Percentiles rank a stretch among this genome's conserved stretches.
phyloP scores from a whole-genome alignment of 2,888 invertebrate genomes.

The Idaea dimidiata region DNA sequence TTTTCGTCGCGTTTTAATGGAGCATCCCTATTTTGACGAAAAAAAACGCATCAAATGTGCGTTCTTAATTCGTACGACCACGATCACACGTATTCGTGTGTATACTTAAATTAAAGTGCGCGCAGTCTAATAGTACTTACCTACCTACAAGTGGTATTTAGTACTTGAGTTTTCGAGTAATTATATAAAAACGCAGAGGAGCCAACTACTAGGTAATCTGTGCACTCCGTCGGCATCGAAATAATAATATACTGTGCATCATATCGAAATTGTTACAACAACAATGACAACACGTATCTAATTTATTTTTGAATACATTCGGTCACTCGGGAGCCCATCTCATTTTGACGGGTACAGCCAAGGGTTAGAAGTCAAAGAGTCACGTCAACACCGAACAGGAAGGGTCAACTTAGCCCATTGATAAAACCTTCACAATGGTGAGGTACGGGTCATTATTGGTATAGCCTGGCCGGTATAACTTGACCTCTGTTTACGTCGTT shows the following conservation, averaged over 20 bases:
- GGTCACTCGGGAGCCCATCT: slow-evolving; percentile 11
- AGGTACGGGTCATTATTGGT: slow-evolving; percentile 35
- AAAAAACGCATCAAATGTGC: no score
- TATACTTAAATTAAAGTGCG: no score
- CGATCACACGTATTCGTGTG: no score
- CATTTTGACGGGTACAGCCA: slow-evolving; percentile 16
- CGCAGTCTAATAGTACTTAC: no score
- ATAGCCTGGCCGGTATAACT: slow-evolving; percentile 19
- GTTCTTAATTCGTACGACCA: no score
- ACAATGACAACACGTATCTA: slow-evolving; percentile 7
- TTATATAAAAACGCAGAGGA: no score
- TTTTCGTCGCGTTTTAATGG: no score
- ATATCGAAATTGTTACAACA: slow-evolving; percentile 16
- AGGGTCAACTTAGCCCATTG: slow-evolving; percentile 63
- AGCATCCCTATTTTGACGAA: no score
- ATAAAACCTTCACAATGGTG: slow-evolving; percentile 51
- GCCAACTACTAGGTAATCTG: no score
- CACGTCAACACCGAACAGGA: slow-evolving; percentile 15
- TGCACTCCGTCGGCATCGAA: no score
- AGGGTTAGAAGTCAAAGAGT: slow-evolving; percentile 19
- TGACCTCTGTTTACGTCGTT: slow-evolving; percentile 20
- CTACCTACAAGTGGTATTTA: no score
- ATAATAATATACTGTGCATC: slow-evolving; percentile 17
- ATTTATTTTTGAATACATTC: slow-evolving; percentile 1
- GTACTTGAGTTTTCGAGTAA: no score